Evolutionary conservation across 2,888 invertebrate genomes (phyloP).

Genomic region (Drosophila phalerata): DNA sequence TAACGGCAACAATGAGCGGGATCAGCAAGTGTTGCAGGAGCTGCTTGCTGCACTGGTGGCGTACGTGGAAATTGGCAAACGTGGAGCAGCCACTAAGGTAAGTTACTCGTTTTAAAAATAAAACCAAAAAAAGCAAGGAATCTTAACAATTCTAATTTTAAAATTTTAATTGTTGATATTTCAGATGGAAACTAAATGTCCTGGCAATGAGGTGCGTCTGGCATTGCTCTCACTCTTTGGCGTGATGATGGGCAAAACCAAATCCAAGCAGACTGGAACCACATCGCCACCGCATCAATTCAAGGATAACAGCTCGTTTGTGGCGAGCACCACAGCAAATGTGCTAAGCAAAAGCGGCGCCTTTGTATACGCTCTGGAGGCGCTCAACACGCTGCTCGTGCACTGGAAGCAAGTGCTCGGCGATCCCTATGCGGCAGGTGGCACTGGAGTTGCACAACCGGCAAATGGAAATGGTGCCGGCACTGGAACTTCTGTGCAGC

Average conservation of each 20-base stretch:
- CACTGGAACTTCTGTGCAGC: conserved; percentile 81
- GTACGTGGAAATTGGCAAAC: conserved; percentile 89
- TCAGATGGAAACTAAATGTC: conserved; percentile 87
- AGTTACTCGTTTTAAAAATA: background rate
- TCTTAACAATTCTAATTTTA: too few relatives aligned
- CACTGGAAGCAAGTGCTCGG: conserved; percentile 90
- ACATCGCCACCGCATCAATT: conserved; percentile 86
- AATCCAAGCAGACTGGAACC: conserved; percentile 84
- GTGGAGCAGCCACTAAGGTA: conserved; percentile 85
- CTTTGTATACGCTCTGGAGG: conserved; percentile 90
- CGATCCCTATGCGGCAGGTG: conserved; percentile 73
- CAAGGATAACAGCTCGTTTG: conserved; percentile 87
- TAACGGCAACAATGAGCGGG: conserved; percentile 93
- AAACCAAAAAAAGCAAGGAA: too few relatives aligned
- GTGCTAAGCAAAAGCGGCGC: conserved; percentile 90
- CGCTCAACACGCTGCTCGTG: conserved; percentile 90
- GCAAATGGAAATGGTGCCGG: conserved; percentile 11
- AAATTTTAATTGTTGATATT: background rate
- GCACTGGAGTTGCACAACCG: conserved; percentile 41
- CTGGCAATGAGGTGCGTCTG: conserved; percentile 93
- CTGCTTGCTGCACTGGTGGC: conserved; percentile 91
- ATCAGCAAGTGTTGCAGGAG: conserved; percentile 91
- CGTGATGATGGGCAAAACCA: conserved; percentile 86
- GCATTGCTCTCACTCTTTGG: conserved; percentile 95
- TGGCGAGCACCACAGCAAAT: conserved; percentile 90